Base-by-base conservation (phyloP, 2,888 invertebrate genomes). In the Aspidiotus rigidus region DNA sequence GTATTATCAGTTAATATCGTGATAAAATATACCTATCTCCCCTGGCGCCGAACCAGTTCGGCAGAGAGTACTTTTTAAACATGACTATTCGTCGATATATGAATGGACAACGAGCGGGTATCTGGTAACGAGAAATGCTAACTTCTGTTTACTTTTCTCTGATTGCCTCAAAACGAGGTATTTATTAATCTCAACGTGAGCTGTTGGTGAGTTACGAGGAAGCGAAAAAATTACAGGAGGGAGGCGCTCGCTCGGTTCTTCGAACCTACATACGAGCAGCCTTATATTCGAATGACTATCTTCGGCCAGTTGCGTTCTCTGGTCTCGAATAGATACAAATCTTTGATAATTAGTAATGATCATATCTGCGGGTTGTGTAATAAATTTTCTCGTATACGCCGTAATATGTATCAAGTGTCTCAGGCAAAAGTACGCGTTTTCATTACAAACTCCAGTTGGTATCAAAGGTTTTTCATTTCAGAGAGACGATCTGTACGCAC, bases 1-100 rank as follows among this genome's bases (percentile, higher is more conserved):
- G 60, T 17, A 60, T 67, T 67, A 59, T 67, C 67, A 67, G 60
- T 59, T 67, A 67, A 59, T 60, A 59, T 67, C 59, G 59, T 57
- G 67, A 67, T 67, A 67, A 59, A 67, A 59, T 49, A 28, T 28
- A 28, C 28, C 28, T 28, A 57, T 67, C 59, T 67, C 67, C 67
- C 44, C 49, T 59, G 39, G 67, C 67, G 67, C 57, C 67, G 44
- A 67, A 67, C 67, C 60, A 67, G 67, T 49, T 13, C 28, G 9
- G 67, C 59, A 39, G 42, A 16, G n/a, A 53, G 11, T n/a, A 53
- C 56, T 11, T 49, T 49, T 49, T n/a, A 6, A 49, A n/a, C 49
- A 49, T 28, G 28, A 28, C 10, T 6, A 49, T 49, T 49, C 49
- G 49, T 49, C 49, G 49, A 49, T 49, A n/a, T 3, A 49, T 49